Conservation (phyloP, 2,888 invertebrate species). For the Desoria tigrina region DNA sequence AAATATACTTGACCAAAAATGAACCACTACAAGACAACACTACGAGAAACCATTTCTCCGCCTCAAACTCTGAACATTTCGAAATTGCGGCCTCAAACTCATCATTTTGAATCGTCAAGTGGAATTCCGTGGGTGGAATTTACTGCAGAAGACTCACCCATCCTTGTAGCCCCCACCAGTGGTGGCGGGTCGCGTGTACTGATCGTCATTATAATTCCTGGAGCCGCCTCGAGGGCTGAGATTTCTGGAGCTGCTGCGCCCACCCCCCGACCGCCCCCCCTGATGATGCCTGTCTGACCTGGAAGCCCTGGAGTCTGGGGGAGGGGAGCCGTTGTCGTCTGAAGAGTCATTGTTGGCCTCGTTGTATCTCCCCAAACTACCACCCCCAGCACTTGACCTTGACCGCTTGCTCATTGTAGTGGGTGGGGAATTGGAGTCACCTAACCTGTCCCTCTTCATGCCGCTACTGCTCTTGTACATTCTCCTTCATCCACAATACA, state of each 20-base stretch:
- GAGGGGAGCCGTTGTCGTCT: not conserved
- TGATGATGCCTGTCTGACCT: not conserved
- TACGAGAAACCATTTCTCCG: too few relatives aligned
- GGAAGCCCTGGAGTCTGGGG: not conserved
- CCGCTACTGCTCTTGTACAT: slow-evolving; percentile 6
- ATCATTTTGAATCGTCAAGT: too few relatives aligned
- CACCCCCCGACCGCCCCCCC: not conserved
- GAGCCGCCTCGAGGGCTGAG: not conserved
- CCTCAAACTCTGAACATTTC: too few relatives aligned
- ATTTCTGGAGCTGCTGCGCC: not conserved
- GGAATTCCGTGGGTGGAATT: too few relatives aligned
- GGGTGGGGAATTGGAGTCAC: slow-evolving; percentile 35
- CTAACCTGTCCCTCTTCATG: slow-evolving; percentile 39
- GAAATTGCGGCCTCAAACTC: too few relatives aligned
- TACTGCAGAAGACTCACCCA: too few relatives aligned
- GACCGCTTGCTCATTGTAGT: slow-evolving; percentile 40
- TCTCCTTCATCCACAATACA: not conserved
- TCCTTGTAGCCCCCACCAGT: too few relatives aligned
- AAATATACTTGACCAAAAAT: too few relatives aligned
- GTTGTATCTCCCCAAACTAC: not conserved
- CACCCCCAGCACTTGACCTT: slow-evolving; percentile 24
- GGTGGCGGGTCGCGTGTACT: too few relatives aligned
- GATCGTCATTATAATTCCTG: not conserved
- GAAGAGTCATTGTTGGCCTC: not conserved
- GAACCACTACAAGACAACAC: too few relatives aligned